Percentiles rank a stretch among this genome's conserved stretches.
These are phyloP conservation scores for Coreoperca whiteheadi DNA, from an alignment of 2,113 vertebrate genomes.

Conservation along the genomic window DNA sequence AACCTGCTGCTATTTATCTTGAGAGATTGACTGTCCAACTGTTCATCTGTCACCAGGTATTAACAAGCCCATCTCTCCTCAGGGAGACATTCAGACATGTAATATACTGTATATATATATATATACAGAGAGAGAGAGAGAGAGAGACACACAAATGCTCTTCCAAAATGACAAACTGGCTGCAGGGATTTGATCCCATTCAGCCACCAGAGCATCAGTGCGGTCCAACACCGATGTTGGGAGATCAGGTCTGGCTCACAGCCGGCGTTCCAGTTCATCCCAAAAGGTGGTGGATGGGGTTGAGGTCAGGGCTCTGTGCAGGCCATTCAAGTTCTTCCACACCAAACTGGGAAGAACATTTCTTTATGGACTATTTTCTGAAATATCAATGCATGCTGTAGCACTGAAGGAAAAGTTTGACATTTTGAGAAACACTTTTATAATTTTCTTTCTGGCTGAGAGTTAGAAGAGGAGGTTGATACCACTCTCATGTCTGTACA, in stretches of 20 bases:
- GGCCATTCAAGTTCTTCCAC: not conserved
- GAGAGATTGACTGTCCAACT: slow-evolving; percentile 11
- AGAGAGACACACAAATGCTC: not conserved
- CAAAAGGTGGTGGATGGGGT: not conserved
- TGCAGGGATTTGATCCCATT: slow-evolving; percentile 5
- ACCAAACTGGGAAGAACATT: not conserved
- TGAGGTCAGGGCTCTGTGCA: not conserved
- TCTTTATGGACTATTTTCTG: not conserved
- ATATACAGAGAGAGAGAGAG: no score
- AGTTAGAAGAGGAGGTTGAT: not conserved
- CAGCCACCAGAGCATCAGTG: not conserved
- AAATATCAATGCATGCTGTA: not conserved
- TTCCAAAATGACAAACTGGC: not conserved
- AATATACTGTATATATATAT: not conserved
- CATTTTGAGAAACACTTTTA: not conserved
- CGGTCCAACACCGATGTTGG: not conserved
- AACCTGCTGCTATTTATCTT: slow-evolving; percentile 30
- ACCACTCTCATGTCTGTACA: not conserved
- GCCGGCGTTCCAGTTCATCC: not conserved
- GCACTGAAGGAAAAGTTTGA: not conserved
- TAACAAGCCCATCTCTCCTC: not conserved
- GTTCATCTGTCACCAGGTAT: slow-evolving; percentile 55
- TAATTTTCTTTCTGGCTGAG: not conserved
- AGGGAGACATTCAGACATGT: not conserved
- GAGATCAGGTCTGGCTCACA: not conserved